Base-by-base conservation (phyloP, 2,113 vertebrate genomes). In the Parotia lawesii region DNA sequence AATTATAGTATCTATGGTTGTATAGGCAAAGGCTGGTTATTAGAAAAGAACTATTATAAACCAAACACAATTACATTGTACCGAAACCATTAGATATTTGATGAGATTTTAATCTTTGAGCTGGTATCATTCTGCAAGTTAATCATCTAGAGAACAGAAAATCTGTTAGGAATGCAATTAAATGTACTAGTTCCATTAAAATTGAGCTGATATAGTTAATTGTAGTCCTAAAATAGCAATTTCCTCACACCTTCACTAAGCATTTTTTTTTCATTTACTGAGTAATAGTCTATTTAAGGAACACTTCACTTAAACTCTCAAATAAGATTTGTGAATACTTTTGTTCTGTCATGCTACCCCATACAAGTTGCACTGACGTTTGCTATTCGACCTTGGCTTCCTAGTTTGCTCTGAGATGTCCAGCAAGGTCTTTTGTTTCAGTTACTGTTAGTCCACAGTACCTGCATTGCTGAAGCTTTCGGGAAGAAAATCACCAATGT, bases 351-450 rank as follows among this genome's bases (percentile, higher is more conserved):
- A 66, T 6, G 5, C 85, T 94, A 91, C 66, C 50, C 93, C 7
- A 35, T 4, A 7, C 38, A 82, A 97, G 85, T 96, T 97, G 86
- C 40, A n/a, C 74, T 80, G 96, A 97, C 92, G 75, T 87, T 96
- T 91, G 62, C 76, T 88, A n/a, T 90, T 96, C 64, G 95, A 98
- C 97, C 98, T 98, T 98, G 98, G 96, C 89, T 94, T 89, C 92
- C 51, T 73, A 60, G 91, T 88, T 96, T 66, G 37, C 57, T 84
- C 56, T 5, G 28, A 70, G 61, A 94, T 82, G 80, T 91, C 83
- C 83, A 69, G 77, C 28, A 66, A 97, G 83, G 76, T 92, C 90
- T 97, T 96, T 94, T 93, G 87, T 95, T 97, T 94, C 93, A 80
- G 80, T 91, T 97, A 87, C 90, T 90, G n/a, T 93, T 91, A 94